These are phyloP conservation scores for Acipenser transmontanus DNA, from an alignment of 2,797 vertebrate species.

Conservation along the genomic window DNA sequence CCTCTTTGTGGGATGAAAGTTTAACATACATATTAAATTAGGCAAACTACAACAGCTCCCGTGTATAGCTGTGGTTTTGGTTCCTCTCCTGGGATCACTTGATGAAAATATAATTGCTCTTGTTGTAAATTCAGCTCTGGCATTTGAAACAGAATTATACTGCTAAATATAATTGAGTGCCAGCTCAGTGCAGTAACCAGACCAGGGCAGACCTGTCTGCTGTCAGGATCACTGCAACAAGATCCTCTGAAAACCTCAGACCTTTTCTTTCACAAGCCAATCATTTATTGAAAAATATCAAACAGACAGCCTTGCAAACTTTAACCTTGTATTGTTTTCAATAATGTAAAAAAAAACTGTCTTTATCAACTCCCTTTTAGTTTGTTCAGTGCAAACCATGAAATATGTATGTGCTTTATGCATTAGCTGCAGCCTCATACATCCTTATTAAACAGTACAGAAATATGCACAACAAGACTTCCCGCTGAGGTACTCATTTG, in stretches of 20 bases:
- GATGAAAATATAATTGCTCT: slow-evolving; percentile 13
- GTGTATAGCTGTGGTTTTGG: background rate
- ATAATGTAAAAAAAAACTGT: too few relatives aligned
- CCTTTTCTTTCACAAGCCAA: too few relatives aligned
- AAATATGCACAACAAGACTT: too few relatives aligned
- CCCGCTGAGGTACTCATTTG: too few relatives aligned
- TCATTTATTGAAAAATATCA: too few relatives aligned
- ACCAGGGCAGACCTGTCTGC: background rate
- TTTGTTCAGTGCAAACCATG: too few relatives aligned
- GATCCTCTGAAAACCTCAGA: background rate
- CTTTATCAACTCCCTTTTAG: too few relatives aligned
- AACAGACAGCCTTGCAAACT: too few relatives aligned
- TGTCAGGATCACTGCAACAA: background rate
- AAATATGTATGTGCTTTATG: too few relatives aligned
- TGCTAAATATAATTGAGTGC: slow-evolving; percentile 12
- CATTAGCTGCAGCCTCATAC: too few relatives aligned
- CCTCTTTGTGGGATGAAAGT: background rate
- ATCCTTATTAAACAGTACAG: too few relatives aligned
- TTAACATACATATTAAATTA: background rate
- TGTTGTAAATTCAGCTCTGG: slow-evolving; percentile 2
- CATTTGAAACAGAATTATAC: slow-evolving; percentile 10
- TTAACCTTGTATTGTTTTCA: too few relatives aligned
- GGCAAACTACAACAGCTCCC: background rate
- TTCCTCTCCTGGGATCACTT: slow-evolving; percentile 15
- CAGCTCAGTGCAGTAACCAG: slow-evolving; percentile 7